Evolutionary conservation across 2,113 vertebrate genomes (phyloP), one percentile per base, ranked within the genome.

Genomic region (Halcyon senegalensis): DNA sequence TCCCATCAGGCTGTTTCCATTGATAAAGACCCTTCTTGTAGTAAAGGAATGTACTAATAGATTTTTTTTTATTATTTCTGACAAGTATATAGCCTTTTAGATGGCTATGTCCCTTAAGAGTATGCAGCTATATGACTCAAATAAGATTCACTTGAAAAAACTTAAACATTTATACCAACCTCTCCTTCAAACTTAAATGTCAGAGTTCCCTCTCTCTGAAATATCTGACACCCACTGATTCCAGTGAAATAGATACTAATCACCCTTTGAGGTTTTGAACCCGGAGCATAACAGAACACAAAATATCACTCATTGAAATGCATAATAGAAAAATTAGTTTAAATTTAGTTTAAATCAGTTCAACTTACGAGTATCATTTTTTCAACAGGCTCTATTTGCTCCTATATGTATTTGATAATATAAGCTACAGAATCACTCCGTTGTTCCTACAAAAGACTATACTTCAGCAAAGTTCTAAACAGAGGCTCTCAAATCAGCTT

Each of bases 201-300:
- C 83, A 90, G 46, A 92, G 51, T 73, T 91, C 60, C 11, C 35
- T 75, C 5, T 72, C 66, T 85, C 77, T 72, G 66, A 89, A 89
- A 89, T 68, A 87, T 48, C 53, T 87, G 84, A 92, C 69, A 95
- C 86, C 66, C 66, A 89, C 67, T 68, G 70, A 94, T 87, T 89
- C 58, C 59, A 95, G 74, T 91, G 82, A 87, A 96, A 91, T 37
- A 75, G 73, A 75, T 94, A 87, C 55, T 94, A 88, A 83, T 89
- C 90, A 93, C 50, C 58, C 48, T 68, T 88, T 48, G 56, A 83
- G 44, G 55, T 91, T 83, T 33, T 85, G 55, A 94, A 93, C 50
- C 35, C 60, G 88, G 19, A 89, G 51, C 43, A 21, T 50, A 87
- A 64, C 44, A 84, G 76, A 93, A 87, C 48, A 69, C 66, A 95